phyloP scores from a whole-genome alignment of 2,888 invertebrate genomes.

The Cosmia trapezina region DNA sequence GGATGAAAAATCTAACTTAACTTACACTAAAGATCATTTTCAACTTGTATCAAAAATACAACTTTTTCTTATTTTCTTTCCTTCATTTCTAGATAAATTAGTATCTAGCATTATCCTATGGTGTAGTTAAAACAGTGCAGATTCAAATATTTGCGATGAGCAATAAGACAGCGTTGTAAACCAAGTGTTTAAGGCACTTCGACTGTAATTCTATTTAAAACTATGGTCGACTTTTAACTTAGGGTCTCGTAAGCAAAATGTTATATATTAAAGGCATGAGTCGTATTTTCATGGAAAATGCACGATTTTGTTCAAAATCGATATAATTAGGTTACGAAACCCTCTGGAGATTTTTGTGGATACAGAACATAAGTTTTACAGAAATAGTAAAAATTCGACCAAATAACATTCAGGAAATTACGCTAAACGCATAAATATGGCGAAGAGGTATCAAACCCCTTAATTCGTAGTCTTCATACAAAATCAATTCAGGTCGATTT shows the following conservation, averaged over 20 bases:
- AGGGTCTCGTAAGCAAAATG: slow-evolving; percentile 17
- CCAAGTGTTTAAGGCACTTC: slow-evolving; percentile 60
- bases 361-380: slow-evolving; percentile 5
- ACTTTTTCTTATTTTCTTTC: slow-evolving; percentile 7
- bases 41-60: slow-evolving; percentile 61
- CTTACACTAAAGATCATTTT: slow-evolving; percentile 46
- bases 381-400: neutral
- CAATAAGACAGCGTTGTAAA: slow-evolving; percentile 43
- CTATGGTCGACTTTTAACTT: slow-evolving; percentile 29
- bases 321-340: slow-evolving; percentile 25
- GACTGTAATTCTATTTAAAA: slow-evolving; percentile 46
- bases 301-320: slow-evolving; percentile 31
- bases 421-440: slow-evolving; percentile 51
- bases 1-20: slow-evolving; percentile 31
- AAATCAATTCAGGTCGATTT: slow-evolving; percentile 44
- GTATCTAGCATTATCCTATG: slow-evolving; percentile 41
- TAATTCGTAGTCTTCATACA: slow-evolving; percentile 34
- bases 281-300: slow-evolving; percentile 36
- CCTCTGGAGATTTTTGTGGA: slow-evolving; percentile 3
- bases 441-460: slow-evolving; percentile 14
- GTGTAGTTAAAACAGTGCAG: slow-evolving; percentile 63
- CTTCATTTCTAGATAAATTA: slow-evolving; percentile 27
- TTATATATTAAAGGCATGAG: slow-evolving; percentile 16
- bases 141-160: slow-evolving; percentile 44
- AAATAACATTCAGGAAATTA: slow-evolving; percentile 16